phyloP scores from a whole-genome alignment of 2,113 vertebrate genomes.

The Mormoops blainvillei region DNA sequence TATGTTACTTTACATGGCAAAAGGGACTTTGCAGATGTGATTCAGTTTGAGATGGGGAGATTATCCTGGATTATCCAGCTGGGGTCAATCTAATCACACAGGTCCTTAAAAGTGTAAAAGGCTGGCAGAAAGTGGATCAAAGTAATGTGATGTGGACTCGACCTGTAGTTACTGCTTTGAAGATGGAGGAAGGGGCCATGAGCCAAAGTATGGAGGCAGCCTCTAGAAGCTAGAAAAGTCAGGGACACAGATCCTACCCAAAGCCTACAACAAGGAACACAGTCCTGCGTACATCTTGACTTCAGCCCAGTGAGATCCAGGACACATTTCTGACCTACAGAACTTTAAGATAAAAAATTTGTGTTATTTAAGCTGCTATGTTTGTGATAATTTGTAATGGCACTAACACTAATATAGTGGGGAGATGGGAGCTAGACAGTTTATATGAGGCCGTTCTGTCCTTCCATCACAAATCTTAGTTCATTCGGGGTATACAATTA shows the following conservation, averaged over 20 bases:
- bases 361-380: not conserved
- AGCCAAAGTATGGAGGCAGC: not conserved
- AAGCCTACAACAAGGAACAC: not conserved
- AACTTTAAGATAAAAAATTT: not conserved
- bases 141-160: not conserved
- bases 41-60: not conserved
- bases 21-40: not conserved
- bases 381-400: not conserved
- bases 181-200: not conserved
- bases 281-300: too few species aligned
- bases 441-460: not conserved
- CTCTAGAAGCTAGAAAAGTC: not conserved
- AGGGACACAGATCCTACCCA: not conserved
- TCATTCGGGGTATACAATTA: not conserved
- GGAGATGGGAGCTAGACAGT: not conserved
- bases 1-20: not conserved
- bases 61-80: not conserved
- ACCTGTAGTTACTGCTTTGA: not conserved
- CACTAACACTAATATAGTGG: not conserved
- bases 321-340: not conserved
- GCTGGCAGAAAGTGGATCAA: not conserved
- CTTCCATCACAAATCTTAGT: not conserved
- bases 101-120: not conserved
- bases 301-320: not conserved
- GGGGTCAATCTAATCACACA: not conserved